Evolutionary conservation across 2,888 invertebrate genomes (phyloP).

Genomic region (Aethes cnicana): DNA sequence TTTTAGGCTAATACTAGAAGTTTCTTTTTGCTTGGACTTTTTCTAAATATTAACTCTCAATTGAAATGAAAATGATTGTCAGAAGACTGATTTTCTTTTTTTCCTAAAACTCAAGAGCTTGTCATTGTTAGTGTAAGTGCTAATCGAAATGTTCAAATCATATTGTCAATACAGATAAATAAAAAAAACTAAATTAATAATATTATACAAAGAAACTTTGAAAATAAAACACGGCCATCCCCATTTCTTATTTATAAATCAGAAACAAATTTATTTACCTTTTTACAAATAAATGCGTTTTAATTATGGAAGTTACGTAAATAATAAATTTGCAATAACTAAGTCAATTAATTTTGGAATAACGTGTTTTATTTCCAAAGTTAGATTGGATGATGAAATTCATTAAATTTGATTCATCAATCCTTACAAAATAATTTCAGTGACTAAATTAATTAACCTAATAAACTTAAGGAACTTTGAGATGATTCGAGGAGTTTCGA

Average conservation of each 20-base stretch:
- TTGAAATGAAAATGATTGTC: constrained; percentile 1
- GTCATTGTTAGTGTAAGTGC: constrained; percentile 67
- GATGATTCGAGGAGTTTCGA: constrained; percentile 13
- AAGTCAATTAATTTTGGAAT: constrained; percentile 20
- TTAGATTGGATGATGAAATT: constrained; percentile 24
- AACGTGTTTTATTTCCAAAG: constrained; percentile 22
- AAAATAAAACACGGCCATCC: constrained; percentile 12
- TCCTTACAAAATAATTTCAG: constrained; percentile 24
- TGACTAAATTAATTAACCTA: constrained; percentile 25
- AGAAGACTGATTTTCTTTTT: constrained; percentile 32
- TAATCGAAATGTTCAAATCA: constrained; percentile 73
- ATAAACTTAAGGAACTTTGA: neutral
- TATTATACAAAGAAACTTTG: constrained; percentile 39
- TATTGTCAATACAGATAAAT: constrained; percentile 66
- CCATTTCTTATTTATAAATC: no score
- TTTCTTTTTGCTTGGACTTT: no score
- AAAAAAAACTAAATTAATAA: constrained; percentile 51
- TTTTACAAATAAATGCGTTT: no score
- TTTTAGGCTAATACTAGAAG: constrained; percentile 29
- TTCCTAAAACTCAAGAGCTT: constrained; percentile 64
- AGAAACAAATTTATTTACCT: no score
- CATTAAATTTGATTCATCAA: constrained; percentile 28
- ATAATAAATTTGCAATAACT: no score
- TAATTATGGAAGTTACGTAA: no score
- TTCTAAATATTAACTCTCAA: neutral